A percentile compares a stretch with the other conserved stretches of the same genome.
Evolutionary conservation across 2,888 invertebrate species (phyloP).

Genomic region (Heliconius ethilla): DNA sequence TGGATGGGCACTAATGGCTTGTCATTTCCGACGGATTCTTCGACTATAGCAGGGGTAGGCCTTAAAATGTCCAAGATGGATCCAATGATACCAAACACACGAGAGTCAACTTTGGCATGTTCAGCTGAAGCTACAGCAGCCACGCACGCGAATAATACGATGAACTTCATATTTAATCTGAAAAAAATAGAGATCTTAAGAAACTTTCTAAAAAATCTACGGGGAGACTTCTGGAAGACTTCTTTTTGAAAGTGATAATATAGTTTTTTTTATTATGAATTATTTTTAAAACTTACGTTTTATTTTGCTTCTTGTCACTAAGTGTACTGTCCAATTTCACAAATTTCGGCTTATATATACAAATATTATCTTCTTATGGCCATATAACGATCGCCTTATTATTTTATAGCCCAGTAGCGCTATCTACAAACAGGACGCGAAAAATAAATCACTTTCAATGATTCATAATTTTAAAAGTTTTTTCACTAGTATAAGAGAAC

Average conservation of each 20-base stretch:
- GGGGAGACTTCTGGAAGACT: neutral
- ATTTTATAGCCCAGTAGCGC: neutral
- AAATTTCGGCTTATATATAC: neutral
- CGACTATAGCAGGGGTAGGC: constrained; percentile 19
- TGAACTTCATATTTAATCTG: constrained; percentile 65
- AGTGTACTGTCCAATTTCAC: neutral
- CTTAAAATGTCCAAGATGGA: constrained; percentile 47
- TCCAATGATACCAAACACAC: constrained; percentile 27
- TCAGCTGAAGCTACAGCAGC: constrained; percentile 53
- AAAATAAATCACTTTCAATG: neutral
- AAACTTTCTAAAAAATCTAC: neutral
- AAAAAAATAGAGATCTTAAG: constrained; percentile 28
- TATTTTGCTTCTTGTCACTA: neutral
- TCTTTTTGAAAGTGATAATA: neutral
- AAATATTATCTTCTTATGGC: constrained; percentile 4
- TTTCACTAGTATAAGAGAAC: too few relatives aligned
- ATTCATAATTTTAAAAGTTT: neutral
- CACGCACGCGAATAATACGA: constrained; percentile 51
- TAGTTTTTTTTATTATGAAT: neutral
- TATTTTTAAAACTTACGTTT: neutral
- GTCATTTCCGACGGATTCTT: constrained; percentile 43
- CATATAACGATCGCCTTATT: constrained; percentile 1
- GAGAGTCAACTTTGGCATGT: constrained; percentile 38
- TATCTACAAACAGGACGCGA: neutral
- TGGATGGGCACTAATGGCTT: constrained; percentile 38